Percentiles rank a stretch among this genome's conserved stretches.
Conservation (phyloP, 2,797 vertebrate species). For the Lepilemur septentrionalis region DNA sequence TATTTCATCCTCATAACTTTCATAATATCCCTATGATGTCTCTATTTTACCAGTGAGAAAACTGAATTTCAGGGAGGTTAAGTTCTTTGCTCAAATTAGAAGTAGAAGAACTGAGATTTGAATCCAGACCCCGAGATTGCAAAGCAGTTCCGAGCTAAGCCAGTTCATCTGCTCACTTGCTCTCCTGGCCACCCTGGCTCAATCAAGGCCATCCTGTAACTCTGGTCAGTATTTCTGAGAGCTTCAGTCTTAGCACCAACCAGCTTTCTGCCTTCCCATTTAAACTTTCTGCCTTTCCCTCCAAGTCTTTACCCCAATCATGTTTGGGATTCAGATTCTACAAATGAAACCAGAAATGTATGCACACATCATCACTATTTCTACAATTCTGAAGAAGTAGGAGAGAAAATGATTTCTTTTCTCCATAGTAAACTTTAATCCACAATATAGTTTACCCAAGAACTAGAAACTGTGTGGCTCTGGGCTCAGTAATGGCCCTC, state of each 20-base stretch:
- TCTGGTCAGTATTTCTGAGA: not conserved
- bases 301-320: not conserved
- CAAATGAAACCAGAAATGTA: not conserved
- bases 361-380: not conserved
- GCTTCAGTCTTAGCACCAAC: not conserved
- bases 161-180: not conserved
- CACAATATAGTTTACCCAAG: not conserved
- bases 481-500: not conserved
- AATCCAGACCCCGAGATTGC: not conserved
- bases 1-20: not conserved
- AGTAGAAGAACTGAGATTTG: not conserved
- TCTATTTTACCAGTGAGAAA: not conserved
- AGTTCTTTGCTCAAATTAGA: not conserved
- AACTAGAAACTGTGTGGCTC: not conserved
- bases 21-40: not conserved
- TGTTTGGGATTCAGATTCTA: not conserved
- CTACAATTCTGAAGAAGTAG: not conserved
- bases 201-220: not conserved
- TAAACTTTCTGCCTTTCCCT: not conserved
- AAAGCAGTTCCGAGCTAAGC: not conserved
- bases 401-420: not conserved
- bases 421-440: not conserved
- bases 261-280: not conserved
- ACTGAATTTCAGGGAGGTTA: not conserved
- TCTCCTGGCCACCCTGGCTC: not conserved